These are phyloP conservation scores for Acanthosepion pharaonis DNA, from an alignment of 2,888 invertebrate genomes.

Conservation along the genomic window DNA sequence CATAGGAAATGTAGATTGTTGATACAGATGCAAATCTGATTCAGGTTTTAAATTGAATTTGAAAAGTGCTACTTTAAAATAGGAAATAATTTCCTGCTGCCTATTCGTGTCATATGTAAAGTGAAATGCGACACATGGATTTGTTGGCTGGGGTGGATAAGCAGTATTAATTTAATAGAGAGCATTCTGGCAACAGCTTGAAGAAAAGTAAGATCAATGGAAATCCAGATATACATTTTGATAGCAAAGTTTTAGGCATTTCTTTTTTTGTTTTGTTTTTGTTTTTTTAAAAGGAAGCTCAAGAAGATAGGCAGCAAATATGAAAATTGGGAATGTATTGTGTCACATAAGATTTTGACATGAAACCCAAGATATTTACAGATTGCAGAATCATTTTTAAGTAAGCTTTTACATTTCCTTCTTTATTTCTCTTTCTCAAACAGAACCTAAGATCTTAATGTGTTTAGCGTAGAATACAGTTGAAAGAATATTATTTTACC, in stretches of 20 bases:
- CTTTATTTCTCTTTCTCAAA: background rate
- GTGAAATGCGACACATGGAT: conserved; percentile 33
- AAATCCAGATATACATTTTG: conserved; percentile 17
- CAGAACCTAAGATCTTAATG: conserved; percentile 13
- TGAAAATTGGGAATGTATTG: conserved; percentile 10
- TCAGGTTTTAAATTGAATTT: conserved; percentile 13
- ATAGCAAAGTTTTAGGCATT: background rate
- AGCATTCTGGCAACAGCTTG: conserved; percentile 33
- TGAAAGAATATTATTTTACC: conserved; percentile 22
- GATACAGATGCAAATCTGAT: conserved; percentile 33
- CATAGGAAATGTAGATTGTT: conserved; percentile 23
- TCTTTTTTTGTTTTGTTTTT: background rate
- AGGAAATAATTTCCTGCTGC: conserved; percentile 33
- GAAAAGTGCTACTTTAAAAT: conserved; percentile 33
- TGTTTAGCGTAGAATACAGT: conserved; percentile 22
- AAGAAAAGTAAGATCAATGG: background rate
- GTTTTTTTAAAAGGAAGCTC: background rate
- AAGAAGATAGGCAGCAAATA: conserved; percentile 20
- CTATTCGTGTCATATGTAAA: conserved; percentile 33
- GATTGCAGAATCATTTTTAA: conserved; percentile 24
- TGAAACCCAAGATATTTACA: conserved; percentile 33
- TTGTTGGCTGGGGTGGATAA: conserved; percentile 33
- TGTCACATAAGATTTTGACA: conserved; percentile 33
- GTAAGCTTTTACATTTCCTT: background rate
- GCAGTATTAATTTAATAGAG: conserved; percentile 33